phyloP scores from a whole-genome alignment of 2,797 vertebrate species.

The Cyprinodon diabolis region DNA sequence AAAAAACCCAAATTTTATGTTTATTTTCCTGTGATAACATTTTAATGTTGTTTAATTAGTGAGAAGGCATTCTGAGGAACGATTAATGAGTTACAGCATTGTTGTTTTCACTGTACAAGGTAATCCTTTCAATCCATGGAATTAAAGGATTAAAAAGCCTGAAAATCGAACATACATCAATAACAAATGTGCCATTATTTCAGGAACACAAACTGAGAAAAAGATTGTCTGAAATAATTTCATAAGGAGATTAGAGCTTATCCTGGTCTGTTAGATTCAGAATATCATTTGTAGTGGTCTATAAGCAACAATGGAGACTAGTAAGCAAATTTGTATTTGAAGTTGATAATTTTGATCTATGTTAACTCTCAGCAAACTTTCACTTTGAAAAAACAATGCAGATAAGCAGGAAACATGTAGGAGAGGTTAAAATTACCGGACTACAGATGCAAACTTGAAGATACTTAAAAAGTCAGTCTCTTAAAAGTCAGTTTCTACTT shows the following conservation, averaged over 20 bases:
- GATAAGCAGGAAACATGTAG: no score
- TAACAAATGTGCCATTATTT: neutral
- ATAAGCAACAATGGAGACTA: neutral
- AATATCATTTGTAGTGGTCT: neutral
- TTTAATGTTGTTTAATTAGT: neutral
- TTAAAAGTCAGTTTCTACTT: no score
- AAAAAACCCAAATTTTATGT: no score
- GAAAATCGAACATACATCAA: neutral
- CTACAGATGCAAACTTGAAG: neutral
- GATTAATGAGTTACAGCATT: neutral
- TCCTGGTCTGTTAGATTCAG: neutral
- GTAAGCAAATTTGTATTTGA: neutral
- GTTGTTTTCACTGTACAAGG: neutral
- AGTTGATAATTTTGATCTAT: neutral
- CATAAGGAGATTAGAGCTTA: neutral
- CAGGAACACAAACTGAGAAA: neutral
- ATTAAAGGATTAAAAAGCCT: neutral
- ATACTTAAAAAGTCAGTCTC: neutral
- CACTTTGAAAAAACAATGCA: no score
- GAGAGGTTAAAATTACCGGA: neutral
- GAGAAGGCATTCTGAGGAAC: neutral
- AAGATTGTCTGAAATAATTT: neutral
- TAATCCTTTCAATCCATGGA: neutral
- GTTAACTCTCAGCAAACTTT: no score
- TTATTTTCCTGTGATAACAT: neutral